Base-by-base conservation (phyloP, 2,888 invertebrate genomes). In the Hanleya hanleyi region DNA sequence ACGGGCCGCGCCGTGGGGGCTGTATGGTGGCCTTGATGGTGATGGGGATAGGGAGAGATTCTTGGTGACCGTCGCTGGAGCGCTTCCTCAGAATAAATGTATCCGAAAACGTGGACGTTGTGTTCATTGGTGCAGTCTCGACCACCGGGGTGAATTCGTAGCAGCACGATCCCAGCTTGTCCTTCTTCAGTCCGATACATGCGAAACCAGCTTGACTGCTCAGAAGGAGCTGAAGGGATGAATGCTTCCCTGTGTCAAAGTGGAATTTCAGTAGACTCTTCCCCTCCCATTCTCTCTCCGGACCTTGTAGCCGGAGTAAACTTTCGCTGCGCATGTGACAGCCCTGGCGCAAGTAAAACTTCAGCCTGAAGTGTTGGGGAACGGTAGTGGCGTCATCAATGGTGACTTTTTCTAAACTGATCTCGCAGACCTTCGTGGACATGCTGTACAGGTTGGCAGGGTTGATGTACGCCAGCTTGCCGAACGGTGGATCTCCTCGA, bases 401-500 rank as follows among this genome's bases (percentile, higher is more conserved):
- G 37, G 78, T 71, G 22, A 82, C 74, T 37, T 72, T 71, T 61
- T 82, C 75, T 61, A 85, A 68, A 7, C 73, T 62, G 15, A 85
- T 65, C 2, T 69, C 41, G 32, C 81, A 75, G 36, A 78, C 64
- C 75, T 89, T 90, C 26, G 87, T 89, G 66, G 85, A 83, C 47
- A 88, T 83, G 22, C 76, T 75, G 62, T 80, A 81, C 5, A 87
- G 79, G 74, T 90, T 84, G 36, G 84, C 86, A 36, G 77, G 83
- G 18, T 80, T 81, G 70, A 91, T 88, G 57, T 85, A 83, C 5
- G 88, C 84, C 69, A 92, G 86, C 75, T 89, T 88, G 3, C 88
- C 88, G 15, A 86, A 87, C 1, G 91, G 91, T 50, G 90, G 88
- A 64, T 91, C 90, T 1, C 91, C 91, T 26, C 91, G 84, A 81